Evolutionary conservation across 1,140 invertebrate genomes (phyloP).

Genomic region (Zaprionus taronus): DNA sequence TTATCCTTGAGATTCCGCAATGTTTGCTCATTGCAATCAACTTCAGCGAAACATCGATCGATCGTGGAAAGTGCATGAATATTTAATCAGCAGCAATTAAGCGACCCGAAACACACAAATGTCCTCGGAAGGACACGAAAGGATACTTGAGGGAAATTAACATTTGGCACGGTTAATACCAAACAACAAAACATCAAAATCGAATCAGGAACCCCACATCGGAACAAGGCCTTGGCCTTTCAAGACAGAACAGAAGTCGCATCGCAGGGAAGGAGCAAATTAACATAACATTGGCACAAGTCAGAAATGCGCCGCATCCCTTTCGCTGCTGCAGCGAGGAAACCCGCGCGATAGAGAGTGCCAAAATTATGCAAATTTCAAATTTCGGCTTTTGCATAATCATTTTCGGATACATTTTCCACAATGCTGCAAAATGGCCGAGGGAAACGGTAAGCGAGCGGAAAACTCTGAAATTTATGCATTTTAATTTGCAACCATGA

Average conservation of each 20-base stretch:
- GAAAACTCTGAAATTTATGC: constrained; percentile 58
- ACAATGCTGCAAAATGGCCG: constrained; percentile 6
- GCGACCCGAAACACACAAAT: constrained; percentile 52
- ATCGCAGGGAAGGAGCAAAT: constrained; percentile 42
- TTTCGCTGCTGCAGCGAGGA: constrained; percentile 20
- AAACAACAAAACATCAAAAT: constrained; percentile 77
- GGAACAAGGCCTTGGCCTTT: constrained; percentile 32
- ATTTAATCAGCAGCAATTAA: constrained; percentile 69
- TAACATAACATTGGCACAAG: constrained; percentile 83
- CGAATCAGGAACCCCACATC: constrained; percentile 49
- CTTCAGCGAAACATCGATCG: constrained; percentile 63
- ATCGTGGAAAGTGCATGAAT: constrained; percentile 56
- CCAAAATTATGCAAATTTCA: constrained; percentile 77
- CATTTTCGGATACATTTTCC: constrained; percentile 65
- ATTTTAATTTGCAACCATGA: constrained; percentile 56
- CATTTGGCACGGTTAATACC: constrained; percentile 77
- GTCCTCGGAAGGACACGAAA: background rate
- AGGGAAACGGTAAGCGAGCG: constrained; percentile 47
- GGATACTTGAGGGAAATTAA: constrained; percentile 74
- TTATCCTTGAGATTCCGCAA: constrained; percentile 8
- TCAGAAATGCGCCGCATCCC: constrained; percentile 62
- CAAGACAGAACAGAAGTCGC: constrained; percentile 14
- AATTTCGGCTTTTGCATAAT: constrained; percentile 51
- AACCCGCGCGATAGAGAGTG: constrained; percentile 69
- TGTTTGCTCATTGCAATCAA: constrained; percentile 69